phyloP scores from a whole-genome alignment of 2,888 invertebrate species.

The Tyria jacobaeae region DNA sequence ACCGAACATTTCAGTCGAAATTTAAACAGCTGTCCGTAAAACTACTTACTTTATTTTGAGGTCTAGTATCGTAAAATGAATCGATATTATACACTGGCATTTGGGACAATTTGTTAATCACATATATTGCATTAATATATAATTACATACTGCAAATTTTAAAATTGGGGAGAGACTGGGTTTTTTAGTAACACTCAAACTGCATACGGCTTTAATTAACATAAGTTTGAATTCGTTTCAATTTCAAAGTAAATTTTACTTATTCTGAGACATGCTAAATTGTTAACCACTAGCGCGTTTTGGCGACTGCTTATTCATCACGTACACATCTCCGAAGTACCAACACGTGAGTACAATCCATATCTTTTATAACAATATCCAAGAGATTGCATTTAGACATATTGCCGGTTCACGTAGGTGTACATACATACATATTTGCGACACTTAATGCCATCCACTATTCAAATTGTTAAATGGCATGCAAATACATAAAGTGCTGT shows the following conservation, averaged over 20 bases:
- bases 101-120: not conserved
- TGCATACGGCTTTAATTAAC: not conserved
- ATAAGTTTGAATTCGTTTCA: not conserved
- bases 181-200: not conserved
- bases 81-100: not conserved
- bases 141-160: too few species aligned
- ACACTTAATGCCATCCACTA: too few species aligned
- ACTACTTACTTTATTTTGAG: not conserved
- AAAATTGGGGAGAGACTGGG: too few species aligned
- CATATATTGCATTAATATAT: too few species aligned
- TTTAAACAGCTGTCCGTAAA: too few species aligned
- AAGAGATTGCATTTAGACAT: not conserved
- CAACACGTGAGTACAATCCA: not conserved
- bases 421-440: not conserved
- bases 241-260: not conserved
- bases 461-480: too few species aligned
- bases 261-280: not conserved
- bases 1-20: too few species aligned
- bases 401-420: not conserved
- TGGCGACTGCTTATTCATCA: too few species aligned
- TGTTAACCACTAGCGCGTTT: not conserved
- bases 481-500: not conserved
- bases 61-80: not conserved
- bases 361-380: not conserved
- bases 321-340: too few species aligned